Conservation (phyloP, 2,888 invertebrate species). For the Strigamia crassipes region DNA sequence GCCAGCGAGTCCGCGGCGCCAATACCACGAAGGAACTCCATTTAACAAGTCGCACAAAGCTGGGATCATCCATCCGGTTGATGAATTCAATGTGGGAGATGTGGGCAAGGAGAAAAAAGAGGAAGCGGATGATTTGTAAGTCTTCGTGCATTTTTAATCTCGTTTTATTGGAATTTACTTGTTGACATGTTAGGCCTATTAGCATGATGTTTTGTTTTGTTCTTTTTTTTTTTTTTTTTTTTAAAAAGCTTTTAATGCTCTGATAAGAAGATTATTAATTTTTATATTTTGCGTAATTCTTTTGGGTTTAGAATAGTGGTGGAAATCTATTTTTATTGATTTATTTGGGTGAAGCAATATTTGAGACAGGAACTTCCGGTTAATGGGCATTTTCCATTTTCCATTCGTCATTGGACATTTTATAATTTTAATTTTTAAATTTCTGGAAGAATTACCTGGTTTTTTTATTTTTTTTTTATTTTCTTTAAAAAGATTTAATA, state of each 20-base stretch:
- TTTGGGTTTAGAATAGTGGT: neutral
- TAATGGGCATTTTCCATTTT: neutral
- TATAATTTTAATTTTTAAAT: too few species aligned
- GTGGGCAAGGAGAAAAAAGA: neutral
- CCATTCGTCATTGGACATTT: neutral
- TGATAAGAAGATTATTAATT: neutral
- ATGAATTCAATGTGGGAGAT: slow-evolving; percentile 18
- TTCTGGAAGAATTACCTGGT: too few species aligned
- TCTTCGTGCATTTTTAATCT: neutral
- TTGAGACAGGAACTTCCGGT: neutral
- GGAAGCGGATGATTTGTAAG: neutral
- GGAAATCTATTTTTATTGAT: neutral
- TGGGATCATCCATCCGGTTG: slow-evolving; percentile 42
- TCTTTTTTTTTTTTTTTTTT: neutral
- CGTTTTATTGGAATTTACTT: neutral
- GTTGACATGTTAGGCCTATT: neutral
- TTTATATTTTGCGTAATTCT: neutral
- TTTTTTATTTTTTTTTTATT: too few species aligned
- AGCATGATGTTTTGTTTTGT: neutral
- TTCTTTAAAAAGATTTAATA: neutral
- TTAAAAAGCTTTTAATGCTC: neutral
- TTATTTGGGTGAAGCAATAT: neutral
- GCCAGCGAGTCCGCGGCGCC: neutral
- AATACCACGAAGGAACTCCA: slow-evolving; percentile 6
- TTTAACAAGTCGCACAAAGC: slow-evolving; percentile 27